These are phyloP conservation scores for Acanthococcus lagerstroemiae DNA, from an alignment of 2,888 invertebrate genomes.

Conservation along the genomic window DNA sequence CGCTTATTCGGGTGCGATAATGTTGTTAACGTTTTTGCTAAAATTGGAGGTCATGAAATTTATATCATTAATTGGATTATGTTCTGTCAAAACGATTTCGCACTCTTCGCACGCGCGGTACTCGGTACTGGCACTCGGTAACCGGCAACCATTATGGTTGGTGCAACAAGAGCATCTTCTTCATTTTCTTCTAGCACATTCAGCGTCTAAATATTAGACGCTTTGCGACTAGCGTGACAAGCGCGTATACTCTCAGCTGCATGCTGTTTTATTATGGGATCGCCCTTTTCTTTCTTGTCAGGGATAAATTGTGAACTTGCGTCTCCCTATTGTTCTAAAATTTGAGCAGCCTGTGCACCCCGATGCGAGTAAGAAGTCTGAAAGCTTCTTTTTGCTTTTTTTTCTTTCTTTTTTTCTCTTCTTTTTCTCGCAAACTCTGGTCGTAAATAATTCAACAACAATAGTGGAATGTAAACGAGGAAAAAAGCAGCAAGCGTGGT, in stretches of 20 bases:
- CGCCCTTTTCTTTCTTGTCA: slow-evolving; percentile 17
- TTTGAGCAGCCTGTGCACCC: slow-evolving; percentile 20
- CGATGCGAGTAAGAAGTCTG: slow-evolving; percentile 12
- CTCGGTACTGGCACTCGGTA: too few relatives aligned
- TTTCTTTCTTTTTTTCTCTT: slow-evolving; percentile 11
- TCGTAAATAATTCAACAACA: slow-evolving; percentile 28
- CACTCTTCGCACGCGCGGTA: too few relatives aligned
- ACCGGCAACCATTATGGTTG: too few relatives aligned
- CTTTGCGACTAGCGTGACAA: slow-evolving; percentile 17
- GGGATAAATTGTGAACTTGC: slow-evolving; percentile 24
- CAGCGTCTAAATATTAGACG: too few relatives aligned
- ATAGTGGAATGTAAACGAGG: slow-evolving; percentile 3
- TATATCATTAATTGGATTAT: too few relatives aligned
- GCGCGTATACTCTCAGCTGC: slow-evolving; percentile 2
- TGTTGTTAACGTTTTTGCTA: too few relatives aligned
- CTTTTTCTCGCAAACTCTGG: slow-evolving; percentile 11
- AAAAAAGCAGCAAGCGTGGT: not conserved
- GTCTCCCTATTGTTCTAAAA: slow-evolving; percentile 24
- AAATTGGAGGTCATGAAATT: too few relatives aligned
- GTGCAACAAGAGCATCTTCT: too few relatives aligned
- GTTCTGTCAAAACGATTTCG: too few relatives aligned
- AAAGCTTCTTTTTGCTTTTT: slow-evolving; percentile 18
- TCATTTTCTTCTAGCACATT: too few relatives aligned
- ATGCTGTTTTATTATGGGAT: slow-evolving; percentile 17
- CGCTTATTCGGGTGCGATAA: too few relatives aligned